Evolutionary conservation across 2,797 vertebrate genomes (phyloP).

Genomic region (Falco novaeseelandiae): DNA sequence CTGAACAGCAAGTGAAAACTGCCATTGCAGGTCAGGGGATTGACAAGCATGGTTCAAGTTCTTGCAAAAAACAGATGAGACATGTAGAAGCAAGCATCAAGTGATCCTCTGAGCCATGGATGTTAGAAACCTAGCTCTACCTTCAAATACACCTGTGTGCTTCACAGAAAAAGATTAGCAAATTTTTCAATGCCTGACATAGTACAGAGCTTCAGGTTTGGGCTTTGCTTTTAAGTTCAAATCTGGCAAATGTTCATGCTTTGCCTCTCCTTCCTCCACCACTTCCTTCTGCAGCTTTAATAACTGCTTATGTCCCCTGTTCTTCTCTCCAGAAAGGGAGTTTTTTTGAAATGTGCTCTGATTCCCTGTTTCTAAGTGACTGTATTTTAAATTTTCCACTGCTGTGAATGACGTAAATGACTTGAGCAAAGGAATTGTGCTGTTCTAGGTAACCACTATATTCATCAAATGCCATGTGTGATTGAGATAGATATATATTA

Average conservation of each 20-base stretch:
- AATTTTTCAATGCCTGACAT: not conserved
- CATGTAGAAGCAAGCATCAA: not conserved
- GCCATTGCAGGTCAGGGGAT: not conserved
- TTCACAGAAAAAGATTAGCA: not conserved
- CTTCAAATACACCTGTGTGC: not conserved
- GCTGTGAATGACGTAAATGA: not conserved
- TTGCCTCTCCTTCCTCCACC: not conserved
- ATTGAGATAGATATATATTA: not conserved
- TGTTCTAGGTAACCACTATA: not conserved
- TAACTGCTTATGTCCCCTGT: not conserved
- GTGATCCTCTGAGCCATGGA: not conserved
- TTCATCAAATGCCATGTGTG: not conserved
- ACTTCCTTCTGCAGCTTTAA: not conserved
- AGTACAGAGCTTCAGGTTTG: not conserved
- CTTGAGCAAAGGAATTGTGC: not conserved
- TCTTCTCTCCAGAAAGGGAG: not conserved
- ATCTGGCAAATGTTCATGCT: not conserved
- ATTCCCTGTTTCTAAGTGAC: not conserved
- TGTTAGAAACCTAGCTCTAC: not conserved
- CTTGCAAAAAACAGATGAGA: not conserved
- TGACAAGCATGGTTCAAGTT: not conserved
- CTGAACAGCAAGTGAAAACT: not conserved
- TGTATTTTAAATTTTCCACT: not conserved
- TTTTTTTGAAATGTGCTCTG: not conserved
- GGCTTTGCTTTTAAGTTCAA: not conserved